Evolutionary conservation across 2,888 invertebrate genomes (phyloP).

Genomic region (Bugula neritina): DNA sequence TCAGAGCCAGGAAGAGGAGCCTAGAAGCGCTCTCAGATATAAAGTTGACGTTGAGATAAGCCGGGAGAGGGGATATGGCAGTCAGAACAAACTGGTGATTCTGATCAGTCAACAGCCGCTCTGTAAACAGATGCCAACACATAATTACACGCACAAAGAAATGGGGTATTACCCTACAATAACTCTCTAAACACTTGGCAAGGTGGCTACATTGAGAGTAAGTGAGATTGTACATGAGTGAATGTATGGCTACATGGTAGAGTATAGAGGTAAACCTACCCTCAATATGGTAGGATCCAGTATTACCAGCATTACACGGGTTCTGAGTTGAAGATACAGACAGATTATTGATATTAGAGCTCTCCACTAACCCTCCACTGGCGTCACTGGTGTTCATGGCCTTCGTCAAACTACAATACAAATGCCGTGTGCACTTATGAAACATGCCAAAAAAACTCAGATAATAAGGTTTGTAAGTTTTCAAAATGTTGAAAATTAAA

Average conservation of each 20-base stretch:
- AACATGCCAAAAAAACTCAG: too few species aligned
- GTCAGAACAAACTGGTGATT: constrained; percentile 71
- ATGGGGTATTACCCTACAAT: too few species aligned
- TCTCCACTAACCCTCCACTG: background rate
- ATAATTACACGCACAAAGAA: background rate
- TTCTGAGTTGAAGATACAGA: background rate
- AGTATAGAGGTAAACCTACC: too few species aligned
- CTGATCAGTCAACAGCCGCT: constrained; percentile 65
- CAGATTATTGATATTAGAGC: background rate
- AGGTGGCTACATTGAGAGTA: too few species aligned
- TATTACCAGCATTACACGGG: background rate
- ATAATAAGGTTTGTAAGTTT: too few species aligned
- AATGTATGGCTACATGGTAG: too few species aligned
- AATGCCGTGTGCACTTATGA: too few species aligned
- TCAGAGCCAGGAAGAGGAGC: constrained; percentile 78
- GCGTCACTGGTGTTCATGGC: constrained; percentile 17
- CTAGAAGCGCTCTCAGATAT: constrained; percentile 91
- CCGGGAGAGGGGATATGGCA: constrained; percentile 70
- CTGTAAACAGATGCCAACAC: constrained; percentile 45
- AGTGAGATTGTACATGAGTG: too few species aligned
- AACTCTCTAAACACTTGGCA: too few species aligned
- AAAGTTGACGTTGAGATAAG: constrained; percentile 86
- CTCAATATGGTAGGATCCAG: background rate
- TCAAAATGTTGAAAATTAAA: too few species aligned
- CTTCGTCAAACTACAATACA: constrained; percentile 7